These are phyloP conservation scores for Rhinichthys klamathensis DNA, from an alignment of 2,113 vertebrate genomes.

Conservation along the genomic window DNA sequence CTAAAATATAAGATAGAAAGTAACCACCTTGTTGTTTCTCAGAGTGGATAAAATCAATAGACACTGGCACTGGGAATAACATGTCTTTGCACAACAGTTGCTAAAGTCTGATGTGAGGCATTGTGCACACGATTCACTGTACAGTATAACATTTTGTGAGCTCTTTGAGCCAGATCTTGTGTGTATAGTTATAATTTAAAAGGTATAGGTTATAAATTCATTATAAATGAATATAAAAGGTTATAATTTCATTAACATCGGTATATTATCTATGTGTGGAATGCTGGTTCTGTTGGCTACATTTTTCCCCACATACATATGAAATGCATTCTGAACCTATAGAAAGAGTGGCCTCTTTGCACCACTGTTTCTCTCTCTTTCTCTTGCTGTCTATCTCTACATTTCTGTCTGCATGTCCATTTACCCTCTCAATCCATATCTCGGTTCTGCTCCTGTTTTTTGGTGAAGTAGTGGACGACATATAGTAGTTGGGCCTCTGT, in stretches of 20 bases:
- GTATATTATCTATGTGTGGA: conserved; percentile 32
- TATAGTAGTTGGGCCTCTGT: not conserved
- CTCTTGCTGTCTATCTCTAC: not conserved
- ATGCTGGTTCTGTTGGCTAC: conserved; percentile 42
- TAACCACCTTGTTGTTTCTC: not conserved
- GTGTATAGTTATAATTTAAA: not conserved
- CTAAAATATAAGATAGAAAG: not conserved
- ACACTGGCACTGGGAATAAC: not conserved
- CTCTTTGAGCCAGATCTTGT: not conserved
- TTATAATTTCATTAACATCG: conserved; percentile 47
- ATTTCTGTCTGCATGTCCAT: conserved; percentile 24
- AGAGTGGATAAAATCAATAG: not conserved
- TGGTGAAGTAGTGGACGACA: not conserved
- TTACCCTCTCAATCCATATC: conserved; percentile 21
- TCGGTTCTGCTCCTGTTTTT: conserved; percentile 30
- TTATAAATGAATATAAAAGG: no score
- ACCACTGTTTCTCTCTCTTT: conserved; percentile 7
- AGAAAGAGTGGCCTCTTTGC: conserved; percentile 50
- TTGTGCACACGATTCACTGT: not conserved
- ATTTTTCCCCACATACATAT: conserved; percentile 67
- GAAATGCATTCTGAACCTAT: conserved; percentile 63
- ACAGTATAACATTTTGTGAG: not conserved
- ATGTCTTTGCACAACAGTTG: not conserved
- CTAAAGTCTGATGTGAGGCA: not conserved
- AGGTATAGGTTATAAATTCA: no score